Base-by-base conservation (phyloP, 2,113 vertebrate genomes). In the Pelobates fuscus region DNA sequence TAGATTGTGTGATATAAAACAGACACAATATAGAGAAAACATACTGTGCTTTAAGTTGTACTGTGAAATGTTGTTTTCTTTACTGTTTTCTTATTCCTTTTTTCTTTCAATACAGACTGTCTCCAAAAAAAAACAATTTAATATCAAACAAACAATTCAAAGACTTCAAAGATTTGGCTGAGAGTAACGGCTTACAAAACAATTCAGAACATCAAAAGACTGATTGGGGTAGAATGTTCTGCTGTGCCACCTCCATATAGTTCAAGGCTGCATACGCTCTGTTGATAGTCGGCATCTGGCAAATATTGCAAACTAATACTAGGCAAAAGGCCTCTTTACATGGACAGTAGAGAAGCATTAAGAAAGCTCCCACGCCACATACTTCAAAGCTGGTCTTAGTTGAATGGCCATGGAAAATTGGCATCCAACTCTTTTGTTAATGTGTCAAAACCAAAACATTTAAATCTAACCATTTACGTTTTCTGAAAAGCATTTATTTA, bases 131-230 rank as follows among this genome's bases (percentile, higher is more conserved):
- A 37, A 67, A 60, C 67, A 67, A 46, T 77, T 63, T 77, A 43
- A 68, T 68, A 77, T 67, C 57, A 77, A 67, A 77, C 25, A 59
- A 68, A 23, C 24, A 60, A 68, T 61, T 68, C 55, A 66, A 60
- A 52, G 26, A 29, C 73, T 77, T 77, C 29, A 77, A 77, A 67
- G 64, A 2, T 49, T 60, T 14, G 2, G 17, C 54, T 64, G 37
- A 76, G 60, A 15, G n/a, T 68, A 61, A 61, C 37, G 64, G 54
- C 67, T 77, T 77, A 32, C 43, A 68, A 68, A 77, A 77, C 65
- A 77, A 77, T 77, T 77, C 68, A 55, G 60, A 61, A 32, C 73
- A 60, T 77, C 73, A 77, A 77, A 77, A 55, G 44, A 23, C 25
- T 68, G 41, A 68, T 77, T 67, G 26, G 27, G 63, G 72, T 67